Evolutionary conservation across 2,888 invertebrate genomes (phyloP), one percentile per base, ranked within the genome.

Genomic region (Cephus rjabovi): DNA sequence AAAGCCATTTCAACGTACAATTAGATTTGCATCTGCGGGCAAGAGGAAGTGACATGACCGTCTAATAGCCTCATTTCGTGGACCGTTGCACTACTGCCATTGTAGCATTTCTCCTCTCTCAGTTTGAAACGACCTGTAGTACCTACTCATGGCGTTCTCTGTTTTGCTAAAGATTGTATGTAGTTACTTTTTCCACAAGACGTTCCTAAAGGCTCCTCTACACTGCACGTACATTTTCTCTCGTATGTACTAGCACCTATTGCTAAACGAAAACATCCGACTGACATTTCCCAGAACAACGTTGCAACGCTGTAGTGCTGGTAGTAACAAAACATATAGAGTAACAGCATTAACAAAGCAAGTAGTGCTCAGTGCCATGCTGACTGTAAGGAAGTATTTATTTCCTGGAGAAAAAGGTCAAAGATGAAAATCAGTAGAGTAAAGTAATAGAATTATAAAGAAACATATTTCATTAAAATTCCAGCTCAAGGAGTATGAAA

Each of bases 31-130:
- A 81, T 86, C 83, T 81, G 77, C 80, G 79, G 23, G 56, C 56
- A 56, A 56, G 23, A 56, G 76, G 81, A 83, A 84, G 84, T 81
- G 85, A 86, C 83, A 86, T 85, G 83, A 83, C 83, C 87, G 80
- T 85, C 86, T 88, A 87, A 88, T 87, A 87, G 85, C 86, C 86
- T 86, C 87, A 85, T 89, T 89, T 88, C 87, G 83, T 86, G 85
- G 79, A 77, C 84, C 86, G 86, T 89, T 87, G 86, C 84, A 83
- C 85, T 84, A 81, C 80, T 80, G 79, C 77, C 77, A 77, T 79
- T 79, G 79, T 56, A 23, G 23, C 2, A 56, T 23, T 9, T 15
- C 40, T 15, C 4, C 40, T 40, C 6, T 56, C 56, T 23, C 23
- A 9, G 2, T 56, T 56, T 56, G 56, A 2, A 56, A 56, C 6